A percentile compares a stretch with the other conserved stretches of the same genome.
phyloP scores from a whole-genome alignment of 2,888 invertebrate genomes.

The Andrena camellia region DNA sequence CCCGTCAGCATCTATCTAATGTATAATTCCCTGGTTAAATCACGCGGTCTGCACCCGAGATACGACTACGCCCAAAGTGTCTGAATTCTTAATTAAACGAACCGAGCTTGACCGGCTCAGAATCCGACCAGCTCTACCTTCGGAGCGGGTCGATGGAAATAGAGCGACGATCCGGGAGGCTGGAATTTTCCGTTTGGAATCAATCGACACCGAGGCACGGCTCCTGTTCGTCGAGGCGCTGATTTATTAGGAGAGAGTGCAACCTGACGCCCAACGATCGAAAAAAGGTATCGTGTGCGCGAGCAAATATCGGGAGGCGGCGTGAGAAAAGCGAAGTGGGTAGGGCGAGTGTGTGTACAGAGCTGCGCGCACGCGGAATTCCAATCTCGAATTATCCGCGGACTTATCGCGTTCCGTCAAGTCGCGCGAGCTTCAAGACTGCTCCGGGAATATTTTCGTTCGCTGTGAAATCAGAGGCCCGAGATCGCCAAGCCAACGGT shows the following conservation, averaged over 20 bases:
- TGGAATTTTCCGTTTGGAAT: background rate
- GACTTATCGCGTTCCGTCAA: constrained; percentile 36
- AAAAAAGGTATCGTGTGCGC: constrained; percentile 5
- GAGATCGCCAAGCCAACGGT: background rate
- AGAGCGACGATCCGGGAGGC: background rate
- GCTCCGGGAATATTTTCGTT: constrained; percentile 43
- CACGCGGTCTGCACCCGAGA: background rate
- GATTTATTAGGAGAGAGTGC: constrained; percentile 19
- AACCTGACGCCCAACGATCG: constrained; percentile 1
- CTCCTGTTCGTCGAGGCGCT: background rate
- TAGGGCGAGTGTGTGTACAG: background rate
- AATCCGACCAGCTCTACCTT: background rate
- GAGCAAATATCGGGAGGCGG: constrained; percentile 21
- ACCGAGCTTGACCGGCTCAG: background rate
- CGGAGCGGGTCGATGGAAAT: background rate
- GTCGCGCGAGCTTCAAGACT: constrained; percentile 5
- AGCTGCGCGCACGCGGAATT: constrained; percentile 24
- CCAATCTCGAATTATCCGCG: constrained; percentile 48
- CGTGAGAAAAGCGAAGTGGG: background rate
- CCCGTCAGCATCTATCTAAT: background rate
- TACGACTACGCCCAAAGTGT: background rate
- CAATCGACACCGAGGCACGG: background rate
- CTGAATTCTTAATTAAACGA: constrained; percentile 21
- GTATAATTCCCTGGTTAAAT: constrained; percentile 12
- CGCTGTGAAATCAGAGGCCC: constrained; percentile 33